phyloP scores from a whole-genome alignment of 2,888 invertebrate species.

The Volucella inanis region DNA sequence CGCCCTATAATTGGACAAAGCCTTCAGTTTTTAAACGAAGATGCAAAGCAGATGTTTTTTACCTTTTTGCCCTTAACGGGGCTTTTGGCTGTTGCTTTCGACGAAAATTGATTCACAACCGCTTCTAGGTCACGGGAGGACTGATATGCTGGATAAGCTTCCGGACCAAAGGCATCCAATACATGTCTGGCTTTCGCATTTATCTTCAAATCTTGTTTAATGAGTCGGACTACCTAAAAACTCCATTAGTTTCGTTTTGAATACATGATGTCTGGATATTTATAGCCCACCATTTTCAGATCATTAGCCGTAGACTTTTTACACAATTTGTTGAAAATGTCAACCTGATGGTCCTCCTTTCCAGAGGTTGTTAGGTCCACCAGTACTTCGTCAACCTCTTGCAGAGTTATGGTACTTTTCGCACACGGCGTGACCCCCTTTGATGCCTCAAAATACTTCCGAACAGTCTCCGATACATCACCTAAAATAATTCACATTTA shows the following conservation, averaged over 20 bases:
- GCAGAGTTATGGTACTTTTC: slow-evolving; percentile 89
- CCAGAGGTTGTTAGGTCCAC: slow-evolving; percentile 89
- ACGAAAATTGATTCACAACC: slow-evolving; percentile 86
- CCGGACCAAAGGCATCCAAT: slow-evolving; percentile 92
- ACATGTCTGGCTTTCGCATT: slow-evolving; percentile 97
- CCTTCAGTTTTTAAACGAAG: neutral
- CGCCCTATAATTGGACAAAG: slow-evolving; percentile 11
- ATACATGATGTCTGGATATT: neutral
- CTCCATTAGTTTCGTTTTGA: neutral
- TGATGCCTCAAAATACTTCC: slow-evolving; percentile 89
- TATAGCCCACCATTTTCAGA: slow-evolving; percentile 87
- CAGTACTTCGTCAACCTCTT: slow-evolving; percentile 91
- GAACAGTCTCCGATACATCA: slow-evolving; percentile 94
- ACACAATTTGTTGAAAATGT: slow-evolving; percentile 89
- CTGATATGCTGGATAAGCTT: slow-evolving; percentile 95
- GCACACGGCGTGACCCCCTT: slow-evolving; percentile 85
- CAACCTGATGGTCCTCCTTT: slow-evolving; percentile 93
- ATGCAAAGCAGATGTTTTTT: neutral
- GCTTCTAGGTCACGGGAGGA: slow-evolving; percentile 90
- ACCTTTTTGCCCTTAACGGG: slow-evolving; percentile 75
- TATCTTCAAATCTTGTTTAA: slow-evolving; percentile 96
- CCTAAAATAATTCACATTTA: slow-evolving; percentile 80
- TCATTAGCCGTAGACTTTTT: slow-evolving; percentile 91
- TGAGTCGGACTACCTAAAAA: slow-evolving; percentile 88
- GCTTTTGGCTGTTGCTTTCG: slow-evolving; percentile 78